Evolutionary conservation across 64 coral and sea anemone species (phyloP), one percentile per base, ranked within the genome.

Genomic region (Actinia tenebrosa): DNA sequence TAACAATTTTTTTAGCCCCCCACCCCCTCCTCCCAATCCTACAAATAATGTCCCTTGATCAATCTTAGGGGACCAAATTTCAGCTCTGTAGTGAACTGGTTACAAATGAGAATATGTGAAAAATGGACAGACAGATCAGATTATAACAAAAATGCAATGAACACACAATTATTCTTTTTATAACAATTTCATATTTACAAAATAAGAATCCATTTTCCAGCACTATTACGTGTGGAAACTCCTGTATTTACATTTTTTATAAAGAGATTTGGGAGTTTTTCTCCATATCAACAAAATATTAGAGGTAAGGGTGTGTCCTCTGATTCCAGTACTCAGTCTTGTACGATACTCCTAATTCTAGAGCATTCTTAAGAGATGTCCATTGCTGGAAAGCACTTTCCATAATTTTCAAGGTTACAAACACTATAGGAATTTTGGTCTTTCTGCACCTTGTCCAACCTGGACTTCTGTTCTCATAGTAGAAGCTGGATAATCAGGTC

Each of bases 401-500:
- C 64, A 69, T 69, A 1, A 8, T n/a, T 37, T 37, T 9, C 69
- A 42, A 75, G 26, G 23, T 27, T 30, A 9, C 10, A 50, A 50
- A 50, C 5, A 42, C 69, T 75, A 75, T 30, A 75, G 27, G 25
- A 75, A 75, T 75, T 42, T 13, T 30, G 69, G 10, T 14, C 69
- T 75, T 1, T 87, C 87, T 17, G 59, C 46, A 63, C 44, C 84
- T 15, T 47, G 85, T 7, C 94, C 94, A 17, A 95, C 94, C 22
- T 90, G 89, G 23, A 95, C 44, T 87, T 95, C 89, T 23, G 94
- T 95, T 77, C 90, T 92, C 46, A 95, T 89, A 87, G 94, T 72
- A 44, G 94, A 89, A 2, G 20, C 4, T 44, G 85, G 87, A 56
- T 92, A 81, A 56, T 89, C 90, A 20, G 77, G 85, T 54, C 22